A percentile compares a stretch with the other conserved stretches of the same genome.
Conservation (phyloP, 53 echinoderm and acorn worm species). For the Pentamera pediparva region DNA sequence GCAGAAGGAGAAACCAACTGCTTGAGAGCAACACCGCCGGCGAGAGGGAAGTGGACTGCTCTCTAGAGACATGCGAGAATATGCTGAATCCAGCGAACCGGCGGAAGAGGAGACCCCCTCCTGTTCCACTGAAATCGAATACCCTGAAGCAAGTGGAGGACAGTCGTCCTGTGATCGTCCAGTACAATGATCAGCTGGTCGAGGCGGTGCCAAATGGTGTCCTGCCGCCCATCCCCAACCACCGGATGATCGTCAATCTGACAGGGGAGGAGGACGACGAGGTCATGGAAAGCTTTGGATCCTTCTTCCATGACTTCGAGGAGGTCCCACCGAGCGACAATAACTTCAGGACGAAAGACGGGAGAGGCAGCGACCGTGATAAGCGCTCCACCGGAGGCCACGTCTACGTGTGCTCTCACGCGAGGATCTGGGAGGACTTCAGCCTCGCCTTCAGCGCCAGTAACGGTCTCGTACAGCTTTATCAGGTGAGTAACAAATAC, state of each 20-base stretch:
- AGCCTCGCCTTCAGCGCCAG: conserved; percentile 1
- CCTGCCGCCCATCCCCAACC: neutral
- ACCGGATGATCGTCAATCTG: conserved; percentile 12
- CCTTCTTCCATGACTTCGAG: conserved; percentile 12
- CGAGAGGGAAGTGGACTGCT: no score
- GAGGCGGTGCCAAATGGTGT: neutral
- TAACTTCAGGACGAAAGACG: neutral
- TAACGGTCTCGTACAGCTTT: conserved; percentile 12
- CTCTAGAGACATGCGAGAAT: conserved; percentile 9
- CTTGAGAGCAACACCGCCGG: no score
- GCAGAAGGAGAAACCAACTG: no score
- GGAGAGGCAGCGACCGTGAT: neutral
- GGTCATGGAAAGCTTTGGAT: conserved; percentile 20
- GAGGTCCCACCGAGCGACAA: conserved; percentile 13
- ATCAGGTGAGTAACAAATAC: conserved; percentile 9
- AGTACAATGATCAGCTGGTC: neutral
- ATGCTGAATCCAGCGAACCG: neutral
- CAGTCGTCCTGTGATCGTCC: conserved; percentile 3
- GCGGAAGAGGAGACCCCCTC: neutral
- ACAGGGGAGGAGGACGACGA: conserved; percentile 21
- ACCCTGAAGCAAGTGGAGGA: conserved; percentile 1
- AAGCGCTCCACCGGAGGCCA: neutral
- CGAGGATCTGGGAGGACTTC: neutral
- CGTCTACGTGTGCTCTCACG: conserved; percentile 18
- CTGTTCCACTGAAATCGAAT: conserved; percentile 8